These are phyloP conservation scores for Vulpes lagopus DNA, from an alignment of 2,113 vertebrate species.

Conservation along the genomic window DNA sequence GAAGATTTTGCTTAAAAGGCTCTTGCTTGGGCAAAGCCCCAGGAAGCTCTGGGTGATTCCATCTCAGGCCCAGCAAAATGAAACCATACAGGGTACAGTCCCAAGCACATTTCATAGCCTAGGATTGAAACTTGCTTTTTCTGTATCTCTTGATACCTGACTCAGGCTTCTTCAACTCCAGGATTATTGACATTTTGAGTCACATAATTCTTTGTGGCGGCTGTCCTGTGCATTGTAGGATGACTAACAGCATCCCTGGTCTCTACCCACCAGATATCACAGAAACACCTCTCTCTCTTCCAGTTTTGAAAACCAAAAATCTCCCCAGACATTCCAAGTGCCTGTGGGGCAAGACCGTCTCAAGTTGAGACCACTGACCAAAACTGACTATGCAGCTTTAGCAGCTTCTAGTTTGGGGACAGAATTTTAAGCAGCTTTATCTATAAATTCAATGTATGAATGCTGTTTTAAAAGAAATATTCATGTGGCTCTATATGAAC, in stretches of 20 bases:
- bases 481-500: slow-evolving; percentile 65
- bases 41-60: neutral
- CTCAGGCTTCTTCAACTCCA: neutral
- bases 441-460: slow-evolving; percentile 41
- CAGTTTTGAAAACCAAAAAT: neutral
- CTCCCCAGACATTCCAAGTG: neutral
- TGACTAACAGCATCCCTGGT: neutral
- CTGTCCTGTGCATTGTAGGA: neutral
- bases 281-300: neutral
- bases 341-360: neutral
- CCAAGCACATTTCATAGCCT: neutral
- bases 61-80: neutral
- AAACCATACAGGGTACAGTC: neutral
- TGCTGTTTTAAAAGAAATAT: slow-evolving; percentile 45
- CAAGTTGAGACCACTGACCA: neutral
- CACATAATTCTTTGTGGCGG: neutral
- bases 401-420: neutral
- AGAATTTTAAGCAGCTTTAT: slow-evolving; percentile 62
- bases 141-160: neutral
- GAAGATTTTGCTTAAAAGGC: neutral
- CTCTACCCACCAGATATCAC: neutral
- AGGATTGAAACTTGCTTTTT: neutral
- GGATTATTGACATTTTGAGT: neutral
- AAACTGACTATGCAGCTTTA: neutral
- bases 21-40: neutral